phyloP scores from a whole-genome alignment of 2,888 invertebrate species.

The Parelbella ahira region DNA sequence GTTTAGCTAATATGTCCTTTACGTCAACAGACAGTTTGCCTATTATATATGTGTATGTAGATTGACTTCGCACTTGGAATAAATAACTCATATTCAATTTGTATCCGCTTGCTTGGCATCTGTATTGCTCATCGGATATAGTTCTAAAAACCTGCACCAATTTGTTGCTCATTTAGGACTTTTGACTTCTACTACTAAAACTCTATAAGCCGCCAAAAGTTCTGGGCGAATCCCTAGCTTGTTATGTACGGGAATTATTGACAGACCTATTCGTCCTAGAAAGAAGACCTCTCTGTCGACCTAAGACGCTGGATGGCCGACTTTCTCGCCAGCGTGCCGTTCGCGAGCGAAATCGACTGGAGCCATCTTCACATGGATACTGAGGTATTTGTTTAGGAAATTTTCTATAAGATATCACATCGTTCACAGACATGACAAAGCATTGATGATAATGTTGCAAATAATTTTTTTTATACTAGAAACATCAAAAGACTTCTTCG shows the following conservation, averaged over 20 bases:
- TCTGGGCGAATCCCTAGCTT: slow-evolving; percentile 1
- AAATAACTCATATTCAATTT: too few species aligned
- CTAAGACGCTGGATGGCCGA: slow-evolving; percentile 11
- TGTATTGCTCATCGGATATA: too few species aligned
- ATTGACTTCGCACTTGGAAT: too few species aligned
- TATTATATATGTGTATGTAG: too few species aligned
- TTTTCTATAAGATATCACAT: slow-evolving; percentile 6
- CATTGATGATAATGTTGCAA: neutral
- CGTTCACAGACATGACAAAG: slow-evolving; percentile 6
- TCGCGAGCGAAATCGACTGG: slow-evolving; percentile 13
- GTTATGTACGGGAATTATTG: slow-evolving; percentile 12
- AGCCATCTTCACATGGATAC: slow-evolving; percentile 23
- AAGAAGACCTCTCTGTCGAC: slow-evolving; percentile 21
- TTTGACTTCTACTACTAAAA: too few species aligned
- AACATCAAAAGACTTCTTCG: too few species aligned
- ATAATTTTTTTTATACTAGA: neutral
- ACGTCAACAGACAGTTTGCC: too few species aligned
- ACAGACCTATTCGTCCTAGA: slow-evolving; percentile 20
- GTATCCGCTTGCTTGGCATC: too few species aligned
- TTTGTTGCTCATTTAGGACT: too few species aligned
- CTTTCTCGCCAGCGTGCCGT: slow-evolving; percentile 20
- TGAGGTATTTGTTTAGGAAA: slow-evolving; percentile 10
- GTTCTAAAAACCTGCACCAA: too few species aligned
- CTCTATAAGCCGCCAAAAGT: neutral
- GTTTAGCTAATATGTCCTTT: too few species aligned